phyloP scores from a whole-genome alignment of 2,888 invertebrate species.

The Pandemis cinnamomeana region DNA sequence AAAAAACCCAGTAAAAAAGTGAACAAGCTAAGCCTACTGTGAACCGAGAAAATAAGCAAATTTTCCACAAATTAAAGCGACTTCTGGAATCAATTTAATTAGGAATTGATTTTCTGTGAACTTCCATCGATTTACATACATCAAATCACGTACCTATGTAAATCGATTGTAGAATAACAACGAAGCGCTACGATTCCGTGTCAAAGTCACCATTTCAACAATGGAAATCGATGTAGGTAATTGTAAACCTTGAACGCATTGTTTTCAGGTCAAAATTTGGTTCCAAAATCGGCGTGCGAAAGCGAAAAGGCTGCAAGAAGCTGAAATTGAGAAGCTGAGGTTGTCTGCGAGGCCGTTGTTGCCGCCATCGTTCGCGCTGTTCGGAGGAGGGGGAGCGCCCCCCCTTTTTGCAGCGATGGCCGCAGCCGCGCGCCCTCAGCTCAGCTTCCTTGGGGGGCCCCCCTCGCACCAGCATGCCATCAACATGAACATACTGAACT shows the following conservation, averaged over 20 bases:
- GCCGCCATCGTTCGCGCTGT: slow-evolving; percentile 89
- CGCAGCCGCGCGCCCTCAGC: slow-evolving; percentile 86
- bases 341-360: slow-evolving; percentile 92
- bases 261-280: slow-evolving; percentile 93
- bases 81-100: no score
- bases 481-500: slow-evolving; percentile 84
- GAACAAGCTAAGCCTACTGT: no score
- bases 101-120: not conserved
- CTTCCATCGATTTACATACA: no score
- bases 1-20: no score
- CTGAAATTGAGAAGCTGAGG: slow-evolving; percentile 95
- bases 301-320: slow-evolving; percentile 98
- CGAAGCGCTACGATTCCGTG: not conserved
- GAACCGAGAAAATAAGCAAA: no score
- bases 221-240: not conserved
- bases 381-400: slow-evolving; percentile 86
- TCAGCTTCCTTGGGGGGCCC: slow-evolving; percentile 84
- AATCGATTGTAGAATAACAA: not conserved
- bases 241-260: slow-evolving; percentile 28
- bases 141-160: not conserved
- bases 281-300: slow-evolving; percentile 97
- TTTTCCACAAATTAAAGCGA: no score
- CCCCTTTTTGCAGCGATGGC: slow-evolving; percentile 88
- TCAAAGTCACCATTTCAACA: not conserved
- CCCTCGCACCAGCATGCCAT: slow-evolving; percentile 84